Evolutionary conservation across 1,140 invertebrate species (phyloP), one percentile per base, ranked within the genome.

Genomic region (Trichonephila clavipes): DNA sequence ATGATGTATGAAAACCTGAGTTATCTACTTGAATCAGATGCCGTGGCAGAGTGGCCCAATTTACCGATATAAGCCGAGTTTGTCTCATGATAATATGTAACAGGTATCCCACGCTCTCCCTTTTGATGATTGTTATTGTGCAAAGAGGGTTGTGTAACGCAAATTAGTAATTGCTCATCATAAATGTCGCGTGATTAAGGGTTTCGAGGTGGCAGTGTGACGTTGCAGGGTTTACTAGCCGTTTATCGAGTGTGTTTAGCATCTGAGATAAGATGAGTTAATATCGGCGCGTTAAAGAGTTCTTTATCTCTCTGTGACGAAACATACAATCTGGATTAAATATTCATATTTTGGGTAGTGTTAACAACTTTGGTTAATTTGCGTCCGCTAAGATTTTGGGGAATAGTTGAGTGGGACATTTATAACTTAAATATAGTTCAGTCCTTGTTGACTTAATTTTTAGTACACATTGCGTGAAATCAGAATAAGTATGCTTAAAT

Each of bases 11-110:
- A 58, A 85, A 58, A 85, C 83, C 83, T 51, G 58, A 40, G 72
- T 77, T 77, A 77, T 77, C 72, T 85, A 58, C 83, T 85, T 51
- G 83, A 77, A 85, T 85, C 83, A 51, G 51, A 58, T 59, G 83
- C 18, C 58, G 51, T 85, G 19, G 83, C n/a, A 21, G 21, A 59
- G 83, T 58, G 24, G 51, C 44, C 83, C 83, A 85, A 85, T 85
- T 85, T 61, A n/a, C 51, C 58, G 58, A 85, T 61, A 61, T 85
- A 85, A 85, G 83, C 83, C 83, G 44, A 59, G 83, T 85, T 59
- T 59, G 83, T 85, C 83, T 14, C 83, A 4, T 40, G 83, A 85
- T 85, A 85, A 59, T 85, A 12, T 10, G 83, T 77, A 77, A 40
- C 72, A 77, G 72, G 72, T 77, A 40, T 77, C 28, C 72, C 72